Evolutionary conservation across 2,797 vertebrate genomes (phyloP).

Genomic region (Hydrophis major): DNA sequence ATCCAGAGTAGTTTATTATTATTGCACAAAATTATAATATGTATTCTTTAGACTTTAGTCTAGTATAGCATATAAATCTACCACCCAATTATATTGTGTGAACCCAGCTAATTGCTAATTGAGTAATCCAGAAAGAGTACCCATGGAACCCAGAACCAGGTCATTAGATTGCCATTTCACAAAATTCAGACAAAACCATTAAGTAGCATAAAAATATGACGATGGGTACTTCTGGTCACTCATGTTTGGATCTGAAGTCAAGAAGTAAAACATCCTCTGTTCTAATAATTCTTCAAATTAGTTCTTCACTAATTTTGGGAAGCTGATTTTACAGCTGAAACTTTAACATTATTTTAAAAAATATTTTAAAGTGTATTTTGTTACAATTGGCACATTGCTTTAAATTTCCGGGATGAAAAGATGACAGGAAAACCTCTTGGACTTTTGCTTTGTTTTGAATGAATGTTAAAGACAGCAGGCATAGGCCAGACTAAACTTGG

Average conservation of each 20-base stretch:
- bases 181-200: neutral
- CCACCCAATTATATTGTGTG: neutral
- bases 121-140: neutral
- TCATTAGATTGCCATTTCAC: neutral
- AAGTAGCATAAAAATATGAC: neutral
- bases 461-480: neutral
- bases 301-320: neutral
- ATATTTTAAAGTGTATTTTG: neutral
- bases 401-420: neutral
- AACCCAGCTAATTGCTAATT: neutral
- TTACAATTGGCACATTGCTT: neutral
- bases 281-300: neutral
- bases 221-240: neutral
- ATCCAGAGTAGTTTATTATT: neutral
- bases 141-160: neutral
- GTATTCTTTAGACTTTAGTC: neutral
- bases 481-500: neutral
- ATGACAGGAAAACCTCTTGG: constrained; percentile 2
- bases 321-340: neutral
- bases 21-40: neutral
- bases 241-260: neutral
- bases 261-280: neutral
- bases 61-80: neutral
- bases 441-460: neutral
- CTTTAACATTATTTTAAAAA: neutral